Conservation (phyloP, 2,113 vertebrate species). For the Prionailurus bengalensis region DNA sequence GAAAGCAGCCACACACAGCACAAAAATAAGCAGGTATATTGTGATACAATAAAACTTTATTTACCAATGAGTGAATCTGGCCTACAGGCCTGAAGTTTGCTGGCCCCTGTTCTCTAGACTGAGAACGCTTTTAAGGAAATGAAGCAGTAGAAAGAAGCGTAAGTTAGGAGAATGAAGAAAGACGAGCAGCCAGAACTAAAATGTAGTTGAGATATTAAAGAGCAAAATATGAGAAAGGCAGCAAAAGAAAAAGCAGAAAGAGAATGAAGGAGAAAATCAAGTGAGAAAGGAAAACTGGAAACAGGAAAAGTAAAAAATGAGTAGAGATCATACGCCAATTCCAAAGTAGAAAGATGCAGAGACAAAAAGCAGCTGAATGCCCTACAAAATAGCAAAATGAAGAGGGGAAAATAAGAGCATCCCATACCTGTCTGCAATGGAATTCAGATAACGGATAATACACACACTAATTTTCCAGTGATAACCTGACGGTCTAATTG, state of each 20-base stretch:
- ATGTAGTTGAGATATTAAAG: not conserved
- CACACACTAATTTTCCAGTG: not conserved
- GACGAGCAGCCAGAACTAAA: constrained; percentile 2
- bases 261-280: not conserved
- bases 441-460: not conserved
- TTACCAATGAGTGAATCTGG: not conserved
- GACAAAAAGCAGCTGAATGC: not conserved
- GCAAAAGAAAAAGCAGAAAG: not conserved
- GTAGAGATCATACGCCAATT: not conserved
- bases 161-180: not conserved
- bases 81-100: not conserved
- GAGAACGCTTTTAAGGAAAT: not conserved
- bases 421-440: not conserved
- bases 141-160: not conserved
- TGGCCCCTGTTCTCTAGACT: not conserved
- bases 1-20: not conserved
- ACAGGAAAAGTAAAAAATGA: not conserved
- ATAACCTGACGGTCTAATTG: not conserved
- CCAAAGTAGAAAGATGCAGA: not conserved
- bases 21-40: not conserved
- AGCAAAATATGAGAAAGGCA: not conserved
- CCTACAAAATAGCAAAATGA: not conserved
- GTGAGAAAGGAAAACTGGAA: not conserved
- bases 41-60: constrained; percentile 1
- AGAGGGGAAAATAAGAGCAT: not conserved